A percentile compares a stretch with the other conserved stretches of the same genome.
phyloP scores from a whole-genome alignment of 2,888 invertebrate genomes.

The Vannuccia rotundouncinata region DNA sequence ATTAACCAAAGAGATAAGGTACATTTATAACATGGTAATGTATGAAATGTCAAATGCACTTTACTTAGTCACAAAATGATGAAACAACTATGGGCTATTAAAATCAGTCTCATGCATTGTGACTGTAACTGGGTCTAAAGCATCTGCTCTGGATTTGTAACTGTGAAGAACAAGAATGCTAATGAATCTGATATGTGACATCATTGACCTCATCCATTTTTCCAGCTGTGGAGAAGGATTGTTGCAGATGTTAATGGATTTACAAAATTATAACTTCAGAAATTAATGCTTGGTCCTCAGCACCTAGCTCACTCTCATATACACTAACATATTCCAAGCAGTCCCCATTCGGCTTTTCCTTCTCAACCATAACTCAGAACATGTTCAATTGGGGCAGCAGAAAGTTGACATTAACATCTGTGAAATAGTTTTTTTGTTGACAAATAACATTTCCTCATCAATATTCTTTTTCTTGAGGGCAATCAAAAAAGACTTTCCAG shows the following conservation, averaged over 20 bases:
- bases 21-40: neutral
- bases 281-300: conserved; percentile 14
- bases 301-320: conserved; percentile 16
- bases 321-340: neutral
- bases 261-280: conserved; percentile 11
- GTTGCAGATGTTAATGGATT: neutral
- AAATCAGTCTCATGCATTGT: neutral
- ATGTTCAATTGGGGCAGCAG: conserved; percentile 18
- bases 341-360: neutral
- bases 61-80: neutral
- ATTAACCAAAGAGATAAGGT: neutral
- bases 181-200: neutral
- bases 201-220: neutral
- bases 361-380: conserved; percentile 12
- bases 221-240: neutral
- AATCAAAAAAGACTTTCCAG: conserved; percentile 11
- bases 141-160: neutral
- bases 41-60: neutral
- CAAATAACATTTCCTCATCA: conserved; percentile 11
- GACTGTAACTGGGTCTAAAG: neutral
- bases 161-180: neutral
- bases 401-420: conserved; percentile 6
- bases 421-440: conserved; percentile 19
- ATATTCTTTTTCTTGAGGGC: conserved; percentile 16
- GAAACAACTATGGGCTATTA: neutral